Evolutionary conservation across 2,797 vertebrate species (phyloP).

Genomic region (Poecilia wingei): DNA sequence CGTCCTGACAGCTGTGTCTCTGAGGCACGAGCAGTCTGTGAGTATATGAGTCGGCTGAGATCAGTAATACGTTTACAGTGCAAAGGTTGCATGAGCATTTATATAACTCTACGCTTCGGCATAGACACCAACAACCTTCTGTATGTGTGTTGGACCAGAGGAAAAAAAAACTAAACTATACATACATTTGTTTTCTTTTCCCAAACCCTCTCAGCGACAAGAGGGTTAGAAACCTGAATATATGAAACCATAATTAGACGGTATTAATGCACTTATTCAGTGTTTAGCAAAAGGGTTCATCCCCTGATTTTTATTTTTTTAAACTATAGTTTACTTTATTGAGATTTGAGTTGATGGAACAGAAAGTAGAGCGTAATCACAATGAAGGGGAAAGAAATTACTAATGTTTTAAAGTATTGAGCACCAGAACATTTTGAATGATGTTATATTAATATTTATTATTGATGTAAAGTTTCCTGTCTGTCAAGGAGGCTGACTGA

Average conservation of each 20-base stretch:
- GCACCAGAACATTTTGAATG: too few species aligned
- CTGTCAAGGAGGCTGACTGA: too few species aligned
- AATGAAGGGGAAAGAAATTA: background rate
- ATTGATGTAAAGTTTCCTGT: too few species aligned
- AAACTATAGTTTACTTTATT: background rate
- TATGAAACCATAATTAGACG: background rate
- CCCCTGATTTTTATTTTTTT: background rate
- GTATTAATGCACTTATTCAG: background rate
- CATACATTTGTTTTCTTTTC: conserved; percentile 29
- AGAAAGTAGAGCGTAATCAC: background rate
- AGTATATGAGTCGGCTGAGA: conserved; percentile 35
- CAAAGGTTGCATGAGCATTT: conserved; percentile 28
- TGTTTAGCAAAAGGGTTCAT: background rate
- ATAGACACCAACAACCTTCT: conserved; percentile 57
- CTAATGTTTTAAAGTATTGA: background rate
- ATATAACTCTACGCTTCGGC: conserved; percentile 58
- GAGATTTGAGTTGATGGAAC: background rate
- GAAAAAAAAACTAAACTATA: background rate
- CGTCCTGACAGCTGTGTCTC: conserved; percentile 72
- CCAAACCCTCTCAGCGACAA: conserved; percentile 31
- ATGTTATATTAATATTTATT: too few species aligned
- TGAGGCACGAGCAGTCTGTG: conserved; percentile 20
- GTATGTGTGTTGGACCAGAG: conserved; percentile 15
- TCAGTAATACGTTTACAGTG: conserved; percentile 42
- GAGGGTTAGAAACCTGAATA: conserved; percentile 13